These are phyloP conservation scores for Noctua janthe DNA, from an alignment of 2,888 invertebrate genomes.

Conservation along the genomic window DNA sequence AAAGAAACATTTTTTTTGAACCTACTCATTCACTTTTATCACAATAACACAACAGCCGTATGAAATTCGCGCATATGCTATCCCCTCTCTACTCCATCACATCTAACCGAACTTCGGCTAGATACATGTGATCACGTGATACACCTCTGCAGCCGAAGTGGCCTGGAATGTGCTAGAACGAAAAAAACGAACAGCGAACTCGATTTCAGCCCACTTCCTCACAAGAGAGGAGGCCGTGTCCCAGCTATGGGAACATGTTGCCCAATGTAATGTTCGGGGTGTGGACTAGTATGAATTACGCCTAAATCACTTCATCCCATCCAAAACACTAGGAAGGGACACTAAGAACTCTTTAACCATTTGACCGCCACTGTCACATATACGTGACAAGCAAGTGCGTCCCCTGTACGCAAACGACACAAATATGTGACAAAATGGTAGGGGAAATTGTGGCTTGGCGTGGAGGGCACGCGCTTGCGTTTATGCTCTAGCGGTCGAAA, in stretches of 20 bases:
- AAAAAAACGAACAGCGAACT: background rate
- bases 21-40: too few species aligned
- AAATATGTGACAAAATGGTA: too few species aligned
- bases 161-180: background rate
- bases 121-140: too few species aligned
- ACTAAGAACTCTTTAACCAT: background rate
- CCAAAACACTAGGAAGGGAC: background rate
- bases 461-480: too few species aligned
- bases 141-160: background rate
- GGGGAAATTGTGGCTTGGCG: too few species aligned
- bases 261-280: background rate
- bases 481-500: too few species aligned
- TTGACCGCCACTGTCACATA: too few species aligned
- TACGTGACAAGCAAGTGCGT: too few species aligned
- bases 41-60: too few species aligned
- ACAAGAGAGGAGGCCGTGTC: background rate
- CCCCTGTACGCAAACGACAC: too few species aligned
- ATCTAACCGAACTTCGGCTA: background rate
- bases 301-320: background rate
- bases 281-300: background rate
- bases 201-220: background rate
- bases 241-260: background rate
- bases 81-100: background rate
- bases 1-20: too few species aligned
- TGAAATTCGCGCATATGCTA: too few species aligned